These are phyloP conservation scores for Dasysyrphus albostriatus DNA, from an alignment of 2,888 invertebrate genomes.

Conservation along the genomic window DNA sequence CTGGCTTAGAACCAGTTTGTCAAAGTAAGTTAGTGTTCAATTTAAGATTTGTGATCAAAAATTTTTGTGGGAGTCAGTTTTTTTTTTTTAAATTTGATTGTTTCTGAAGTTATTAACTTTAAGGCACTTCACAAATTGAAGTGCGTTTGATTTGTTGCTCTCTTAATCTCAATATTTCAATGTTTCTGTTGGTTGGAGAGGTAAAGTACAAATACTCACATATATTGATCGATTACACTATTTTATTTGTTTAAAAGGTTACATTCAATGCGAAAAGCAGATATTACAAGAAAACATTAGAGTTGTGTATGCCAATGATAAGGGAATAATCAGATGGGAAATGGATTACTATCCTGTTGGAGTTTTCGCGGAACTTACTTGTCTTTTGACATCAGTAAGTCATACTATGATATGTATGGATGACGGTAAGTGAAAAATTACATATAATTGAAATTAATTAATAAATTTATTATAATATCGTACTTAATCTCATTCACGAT, in stretches of 20 bases:
- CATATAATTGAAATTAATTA: too few species aligned
- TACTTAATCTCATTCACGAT: too few species aligned
- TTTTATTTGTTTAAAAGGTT: slow-evolving; percentile 73
- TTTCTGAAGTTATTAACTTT: too few species aligned
- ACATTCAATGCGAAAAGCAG: slow-evolving; percentile 81
- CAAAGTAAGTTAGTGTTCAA: slow-evolving; percentile 83
- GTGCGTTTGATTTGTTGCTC: too few species aligned
- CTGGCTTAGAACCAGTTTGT: slow-evolving; percentile 86
- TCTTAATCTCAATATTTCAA: too few species aligned
- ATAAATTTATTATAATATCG: too few species aligned
- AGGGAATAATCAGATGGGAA: slow-evolving; percentile 75
- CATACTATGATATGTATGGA: slow-evolving; percentile 85
- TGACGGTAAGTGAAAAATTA: slow-evolving; percentile 83
- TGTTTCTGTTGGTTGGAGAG: too few species aligned
- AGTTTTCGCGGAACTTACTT: slow-evolving; percentile 85
- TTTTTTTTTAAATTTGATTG: too few species aligned
- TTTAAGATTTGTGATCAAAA: neutral
- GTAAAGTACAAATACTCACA: too few species aligned
- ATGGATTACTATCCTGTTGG: slow-evolving; percentile 80
- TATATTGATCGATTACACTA: too few species aligned
- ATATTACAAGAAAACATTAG: slow-evolving; percentile 80
- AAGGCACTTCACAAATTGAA: too few species aligned
- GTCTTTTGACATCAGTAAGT: slow-evolving; percentile 84
- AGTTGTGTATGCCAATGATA: slow-evolving; percentile 82
- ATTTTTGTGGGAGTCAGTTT: too few species aligned